These are phyloP conservation scores for Spheniscus mendiculus DNA, from an alignment of 2,113 vertebrate species.

Conservation along the genomic window DNA sequence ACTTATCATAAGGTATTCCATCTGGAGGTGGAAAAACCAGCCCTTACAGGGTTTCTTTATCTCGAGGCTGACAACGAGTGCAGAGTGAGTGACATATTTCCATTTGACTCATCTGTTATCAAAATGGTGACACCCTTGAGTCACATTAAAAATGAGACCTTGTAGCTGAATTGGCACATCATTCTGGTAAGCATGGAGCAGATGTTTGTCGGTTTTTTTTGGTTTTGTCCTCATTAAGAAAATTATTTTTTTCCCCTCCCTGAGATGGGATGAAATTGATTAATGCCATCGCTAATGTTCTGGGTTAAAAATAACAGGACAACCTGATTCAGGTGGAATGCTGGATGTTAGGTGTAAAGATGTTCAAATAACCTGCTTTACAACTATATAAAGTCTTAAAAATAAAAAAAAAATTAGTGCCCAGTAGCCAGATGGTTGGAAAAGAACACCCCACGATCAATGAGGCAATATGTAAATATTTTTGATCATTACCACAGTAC, in stretches of 20 bases:
- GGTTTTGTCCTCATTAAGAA: not conserved
- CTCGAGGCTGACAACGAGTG: not conserved
- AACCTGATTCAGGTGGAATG: not conserved
- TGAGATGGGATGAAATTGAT: not conserved
- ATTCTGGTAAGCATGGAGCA: not conserved
- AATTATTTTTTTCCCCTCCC: not conserved
- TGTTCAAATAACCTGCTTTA: not conserved
- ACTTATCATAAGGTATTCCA: not conserved
- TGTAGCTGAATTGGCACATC: not conserved
- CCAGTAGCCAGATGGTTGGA: slow-evolving; percentile 72
- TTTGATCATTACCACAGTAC: slow-evolving; percentile 50
- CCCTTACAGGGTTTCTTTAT: not conserved
- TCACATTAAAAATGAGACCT: not conserved
- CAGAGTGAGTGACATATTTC: slow-evolving; percentile 3
- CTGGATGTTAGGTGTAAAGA: not conserved
- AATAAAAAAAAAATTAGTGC: not conserved
- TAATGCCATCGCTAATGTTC: not conserved
- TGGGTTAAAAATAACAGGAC: slow-evolving; percentile 8
- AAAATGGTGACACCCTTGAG: slow-evolving; percentile 34
- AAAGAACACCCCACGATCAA: slow-evolving; percentile 55
- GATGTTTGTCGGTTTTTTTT: not conserved
- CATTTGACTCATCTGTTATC: slow-evolving; percentile 50
- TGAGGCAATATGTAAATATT: slow-evolving; percentile 71
- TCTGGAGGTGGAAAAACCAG: not conserved
- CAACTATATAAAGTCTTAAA: slow-evolving; percentile 16